Percentiles rank a stretch among this genome's conserved stretches.
These are phyloP conservation scores for Penaeus vannamei DNA, from an alignment of 1,140 invertebrate genomes.

Conservation along the genomic window DNA sequence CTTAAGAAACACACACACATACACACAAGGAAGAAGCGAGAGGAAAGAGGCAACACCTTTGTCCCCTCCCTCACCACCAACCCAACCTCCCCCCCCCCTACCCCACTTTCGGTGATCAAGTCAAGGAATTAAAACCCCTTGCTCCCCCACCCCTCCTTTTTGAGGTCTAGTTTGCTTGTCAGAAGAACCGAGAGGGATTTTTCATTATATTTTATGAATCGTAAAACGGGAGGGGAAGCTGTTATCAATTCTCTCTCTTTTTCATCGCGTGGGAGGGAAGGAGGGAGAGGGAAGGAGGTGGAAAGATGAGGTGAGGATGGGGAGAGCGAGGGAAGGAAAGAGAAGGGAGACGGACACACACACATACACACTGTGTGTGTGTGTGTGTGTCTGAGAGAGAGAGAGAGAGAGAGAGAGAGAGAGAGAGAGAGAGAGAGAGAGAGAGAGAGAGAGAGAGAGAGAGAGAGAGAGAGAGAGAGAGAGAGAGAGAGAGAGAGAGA, in stretches of 20 bases:
- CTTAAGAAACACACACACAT: background rate
- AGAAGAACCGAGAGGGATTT: background rate
- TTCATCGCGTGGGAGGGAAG: background rate
- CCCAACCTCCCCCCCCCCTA: background rate
- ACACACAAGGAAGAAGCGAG: background rate
- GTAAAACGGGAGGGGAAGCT: slow-evolving; percentile 27
- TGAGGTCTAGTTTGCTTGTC: too few species aligned
- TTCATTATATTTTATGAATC: slow-evolving; percentile 58
- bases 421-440: slow-evolving; percentile 19
- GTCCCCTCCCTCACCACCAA: background rate
- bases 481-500: background rate
- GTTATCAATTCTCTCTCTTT: slow-evolving; percentile 41
- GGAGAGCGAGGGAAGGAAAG: too few species aligned
- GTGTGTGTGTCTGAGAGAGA: too few species aligned
- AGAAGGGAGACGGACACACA: too few species aligned
- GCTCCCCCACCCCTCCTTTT: too few species aligned
- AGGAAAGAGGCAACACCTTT: too few species aligned
- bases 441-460: background rate
- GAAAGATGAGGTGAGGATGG: background rate
- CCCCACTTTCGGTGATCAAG: background rate
- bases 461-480: background rate
- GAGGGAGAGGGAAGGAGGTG: background rate
- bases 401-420: slow-evolving; percentile 24
- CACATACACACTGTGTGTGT: too few species aligned
- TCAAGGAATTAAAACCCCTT: background rate